Conservation (phyloP, 2,113 vertebrate species). For the Nerophis ophidion region DNA sequence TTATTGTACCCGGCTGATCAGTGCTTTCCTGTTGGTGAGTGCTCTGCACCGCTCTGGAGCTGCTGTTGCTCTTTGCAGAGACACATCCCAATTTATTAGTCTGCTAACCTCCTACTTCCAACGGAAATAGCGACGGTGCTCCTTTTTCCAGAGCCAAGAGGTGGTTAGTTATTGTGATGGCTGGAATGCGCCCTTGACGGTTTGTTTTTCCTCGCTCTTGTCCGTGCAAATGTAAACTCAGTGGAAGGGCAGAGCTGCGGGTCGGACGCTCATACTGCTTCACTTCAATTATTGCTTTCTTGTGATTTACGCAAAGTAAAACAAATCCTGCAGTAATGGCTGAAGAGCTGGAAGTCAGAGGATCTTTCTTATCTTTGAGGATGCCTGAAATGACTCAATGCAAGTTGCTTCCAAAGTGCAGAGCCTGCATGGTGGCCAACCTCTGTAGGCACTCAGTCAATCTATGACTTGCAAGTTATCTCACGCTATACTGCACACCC, state of each 20-base stretch:
- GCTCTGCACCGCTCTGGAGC: slow-evolving; percentile 25
- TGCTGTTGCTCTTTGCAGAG: background rate
- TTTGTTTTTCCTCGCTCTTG: slow-evolving; percentile 30
- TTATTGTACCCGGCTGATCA: slow-evolving; percentile 60
- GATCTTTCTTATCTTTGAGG: background rate
- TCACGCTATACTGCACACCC: slow-evolving; percentile 9
- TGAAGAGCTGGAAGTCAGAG: background rate
- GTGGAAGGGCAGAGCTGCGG: slow-evolving; percentile 11
- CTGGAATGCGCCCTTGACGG: slow-evolving; percentile 22
- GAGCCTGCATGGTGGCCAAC: background rate
- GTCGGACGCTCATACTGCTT: slow-evolving; percentile 16
- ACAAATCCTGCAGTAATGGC: background rate
- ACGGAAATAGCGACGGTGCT: background rate
- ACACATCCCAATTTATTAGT: background rate
- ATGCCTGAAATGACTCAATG: background rate
- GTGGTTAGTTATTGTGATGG: slow-evolving; percentile 35
- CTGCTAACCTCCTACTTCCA: slow-evolving; percentile 5
- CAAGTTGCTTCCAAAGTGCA: background rate
- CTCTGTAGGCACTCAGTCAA: background rate
- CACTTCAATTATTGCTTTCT: slow-evolving; percentile 3
- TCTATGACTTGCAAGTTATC: background rate
- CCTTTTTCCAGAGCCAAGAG: slow-evolving; percentile 17
- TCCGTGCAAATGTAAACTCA: slow-evolving; percentile 22
- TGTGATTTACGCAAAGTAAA: background rate
- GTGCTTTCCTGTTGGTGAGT: slow-evolving; percentile 53